Evolutionary conservation across 1,140 invertebrate genomes (phyloP).

Genomic region (Lasioglossum baleicum): DNA sequence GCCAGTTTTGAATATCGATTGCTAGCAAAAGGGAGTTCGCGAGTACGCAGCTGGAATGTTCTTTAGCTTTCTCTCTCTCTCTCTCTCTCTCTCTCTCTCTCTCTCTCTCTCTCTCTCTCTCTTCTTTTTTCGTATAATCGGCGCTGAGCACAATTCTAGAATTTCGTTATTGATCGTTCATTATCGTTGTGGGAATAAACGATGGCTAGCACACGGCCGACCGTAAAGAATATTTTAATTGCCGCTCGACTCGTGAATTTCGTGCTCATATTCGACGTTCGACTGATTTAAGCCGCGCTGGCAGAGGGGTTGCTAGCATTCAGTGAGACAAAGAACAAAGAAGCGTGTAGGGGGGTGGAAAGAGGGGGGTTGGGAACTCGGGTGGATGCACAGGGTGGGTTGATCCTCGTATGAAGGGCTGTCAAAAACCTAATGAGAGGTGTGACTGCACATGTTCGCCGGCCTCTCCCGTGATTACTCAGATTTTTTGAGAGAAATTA

Average conservation of each 20-base stretch:
- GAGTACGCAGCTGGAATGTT: slow-evolving; percentile 5
- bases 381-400: slow-evolving; percentile 75
- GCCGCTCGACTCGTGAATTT: slow-evolving; percentile 67
- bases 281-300: slow-evolving; percentile 70
- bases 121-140: slow-evolving; percentile 10
- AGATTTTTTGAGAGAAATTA: slow-evolving; percentile 69
- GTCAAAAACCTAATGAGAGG: slow-evolving; percentile 81
- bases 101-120: too few species aligned
- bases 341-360: slow-evolving; percentile 65
- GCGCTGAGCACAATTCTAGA: slow-evolving; percentile 7
- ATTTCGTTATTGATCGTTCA: slow-evolving; percentile 50
- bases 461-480: slow-evolving; percentile 74
- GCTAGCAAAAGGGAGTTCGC: not conserved
- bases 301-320: slow-evolving; percentile 72
- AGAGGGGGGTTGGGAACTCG: slow-evolving; percentile 59
- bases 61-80: not conserved
- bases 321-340: slow-evolving; percentile 78
- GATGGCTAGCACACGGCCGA: slow-evolving; percentile 38
- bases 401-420: slow-evolving; percentile 79
- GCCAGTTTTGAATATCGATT: not conserved
- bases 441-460: slow-evolving; percentile 80
- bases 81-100: too few species aligned
- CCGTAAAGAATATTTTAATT: slow-evolving; percentile 71
- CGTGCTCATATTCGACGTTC: slow-evolving; percentile 68
- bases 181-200: slow-evolving; percentile 55